Evolutionary conservation across 2,797 vertebrate genomes (phyloP).

Genomic region (Furcifer pardalis): DNA sequence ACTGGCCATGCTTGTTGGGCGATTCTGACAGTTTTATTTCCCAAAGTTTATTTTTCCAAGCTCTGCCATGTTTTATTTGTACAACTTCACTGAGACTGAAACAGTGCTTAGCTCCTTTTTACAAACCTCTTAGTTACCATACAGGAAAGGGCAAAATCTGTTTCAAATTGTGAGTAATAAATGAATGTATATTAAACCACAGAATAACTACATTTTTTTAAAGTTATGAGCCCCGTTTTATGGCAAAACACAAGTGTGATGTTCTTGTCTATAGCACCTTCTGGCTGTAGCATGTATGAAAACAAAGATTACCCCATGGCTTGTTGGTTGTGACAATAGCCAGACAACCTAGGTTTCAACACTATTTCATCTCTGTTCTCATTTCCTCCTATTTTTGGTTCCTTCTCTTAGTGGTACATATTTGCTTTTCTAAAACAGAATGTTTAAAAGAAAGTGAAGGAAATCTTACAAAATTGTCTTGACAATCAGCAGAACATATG

Average conservation of each 20-base stretch:
- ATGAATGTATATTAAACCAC: not conserved
- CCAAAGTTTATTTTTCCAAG: not conserved
- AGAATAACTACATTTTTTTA: not conserved
- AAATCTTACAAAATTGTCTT: not conserved
- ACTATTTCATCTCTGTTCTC: slow-evolving; percentile 3
- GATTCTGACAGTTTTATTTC: not conserved
- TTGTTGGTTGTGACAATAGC: not conserved
- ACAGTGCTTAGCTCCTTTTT: not conserved
- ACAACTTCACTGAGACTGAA: not conserved
- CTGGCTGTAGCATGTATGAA: rapidly evolving
- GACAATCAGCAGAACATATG: slow-evolving; percentile 47
- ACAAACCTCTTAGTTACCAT: not conserved
- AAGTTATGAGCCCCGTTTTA: not conserved
- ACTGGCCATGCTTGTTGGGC: too few species aligned
- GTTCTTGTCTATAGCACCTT: not conserved
- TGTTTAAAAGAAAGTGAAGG: not conserved
- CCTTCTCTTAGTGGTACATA: slow-evolving; percentile 19
- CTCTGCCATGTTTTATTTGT: too few species aligned
- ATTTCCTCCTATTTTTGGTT: not conserved
- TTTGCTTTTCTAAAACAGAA: not conserved
- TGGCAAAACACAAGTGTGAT: slow-evolving; percentile 25
- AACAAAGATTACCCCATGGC: not conserved
- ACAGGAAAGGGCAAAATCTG: not conserved
- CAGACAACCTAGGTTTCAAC: not conserved
- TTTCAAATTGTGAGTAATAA: slow-evolving; percentile 20